Evolutionary conservation across 2,888 invertebrate species (phyloP).

Genomic region (Prosopocoilus inquinatus): DNA sequence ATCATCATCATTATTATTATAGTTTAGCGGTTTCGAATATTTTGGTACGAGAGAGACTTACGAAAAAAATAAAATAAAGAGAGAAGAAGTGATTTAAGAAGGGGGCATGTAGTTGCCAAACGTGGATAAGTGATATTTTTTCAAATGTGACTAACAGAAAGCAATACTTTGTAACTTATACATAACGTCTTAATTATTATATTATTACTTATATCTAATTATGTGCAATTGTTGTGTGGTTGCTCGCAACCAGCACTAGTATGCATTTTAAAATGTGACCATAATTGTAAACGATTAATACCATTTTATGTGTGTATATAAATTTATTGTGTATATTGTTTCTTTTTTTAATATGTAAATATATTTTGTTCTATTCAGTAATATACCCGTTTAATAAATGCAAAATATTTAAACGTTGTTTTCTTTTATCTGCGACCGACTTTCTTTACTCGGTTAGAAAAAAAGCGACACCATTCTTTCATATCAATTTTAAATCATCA

Average conservation of each 20-base stretch:
- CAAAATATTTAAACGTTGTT: slow-evolving; percentile 19
- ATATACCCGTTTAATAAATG: slow-evolving; percentile 50
- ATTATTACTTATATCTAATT: slow-evolving; percentile 36
- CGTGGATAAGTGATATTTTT: slow-evolving; percentile 63
- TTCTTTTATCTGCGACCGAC: background rate
- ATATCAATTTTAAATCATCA: too few relatives aligned
- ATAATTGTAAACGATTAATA: slow-evolving; percentile 44
- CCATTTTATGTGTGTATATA: slow-evolving; percentile 50
- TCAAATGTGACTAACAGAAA: slow-evolving; percentile 70
- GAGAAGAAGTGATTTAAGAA: slow-evolving; percentile 9
- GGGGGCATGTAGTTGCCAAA: slow-evolving; percentile 29
- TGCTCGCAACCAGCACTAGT: slow-evolving; percentile 41
- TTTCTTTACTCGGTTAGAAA: too few relatives aligned
- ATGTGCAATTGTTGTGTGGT: slow-evolving; percentile 50
- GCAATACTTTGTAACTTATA: slow-evolving; percentile 73
- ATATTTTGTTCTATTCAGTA: slow-evolving; percentile 54
- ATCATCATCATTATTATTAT: too few relatives aligned
- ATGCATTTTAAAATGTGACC: slow-evolving; percentile 40
- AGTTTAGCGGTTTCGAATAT: slow-evolving; percentile 14
- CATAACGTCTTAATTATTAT: slow-evolving; percentile 52
- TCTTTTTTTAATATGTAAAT: slow-evolving; percentile 50
- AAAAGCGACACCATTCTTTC: too few relatives aligned
- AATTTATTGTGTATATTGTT: slow-evolving; percentile 54
- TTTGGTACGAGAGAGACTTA: slow-evolving; percentile 14
- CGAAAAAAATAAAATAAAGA: too few relatives aligned